Percentiles rank a stretch among this genome's conserved stretches.
Conservation (phyloP, 2,888 invertebrate species). For the Apamea epomidion region DNA sequence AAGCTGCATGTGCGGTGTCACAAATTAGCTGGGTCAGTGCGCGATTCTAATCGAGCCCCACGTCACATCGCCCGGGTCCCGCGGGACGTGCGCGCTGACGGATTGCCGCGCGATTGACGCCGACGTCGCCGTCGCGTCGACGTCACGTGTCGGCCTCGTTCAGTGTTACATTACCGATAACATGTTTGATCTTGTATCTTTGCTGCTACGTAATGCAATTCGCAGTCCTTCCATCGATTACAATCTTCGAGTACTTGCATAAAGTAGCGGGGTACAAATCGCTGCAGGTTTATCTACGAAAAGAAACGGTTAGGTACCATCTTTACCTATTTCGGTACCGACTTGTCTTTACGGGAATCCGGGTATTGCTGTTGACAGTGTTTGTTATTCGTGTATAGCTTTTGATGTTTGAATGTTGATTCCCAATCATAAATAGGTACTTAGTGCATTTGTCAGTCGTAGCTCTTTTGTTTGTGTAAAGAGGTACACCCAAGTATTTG, state of each 20-base stretch:
- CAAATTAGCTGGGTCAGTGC: slow-evolving; percentile 78
- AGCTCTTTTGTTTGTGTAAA: background rate
- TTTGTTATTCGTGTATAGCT: background rate
- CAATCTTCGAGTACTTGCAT: slow-evolving; percentile 6
- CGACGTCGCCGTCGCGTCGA: slow-evolving; percentile 56
- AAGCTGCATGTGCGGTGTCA: slow-evolving; percentile 62
- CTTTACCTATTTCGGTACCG: background rate
- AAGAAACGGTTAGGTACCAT: background rate
- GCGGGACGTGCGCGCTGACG: slow-evolving; percentile 77
- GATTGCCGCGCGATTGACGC: slow-evolving; percentile 82
- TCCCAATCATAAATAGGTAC: background rate
- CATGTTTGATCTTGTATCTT: slow-evolving; percentile 66
- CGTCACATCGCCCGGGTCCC: slow-evolving; percentile 65
- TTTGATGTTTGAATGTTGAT: background rate
- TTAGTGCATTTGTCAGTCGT: background rate
- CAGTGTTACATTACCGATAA: slow-evolving; percentile 68
- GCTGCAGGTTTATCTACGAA: background rate
- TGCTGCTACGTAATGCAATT: slow-evolving; percentile 46
- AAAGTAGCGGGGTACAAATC: background rate
- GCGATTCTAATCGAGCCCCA: slow-evolving; percentile 70
- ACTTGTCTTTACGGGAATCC: background rate
- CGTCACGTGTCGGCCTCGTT: slow-evolving; percentile 75
- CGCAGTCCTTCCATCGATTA: slow-evolving; percentile 8
- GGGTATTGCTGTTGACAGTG: background rate
- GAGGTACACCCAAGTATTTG: background rate